A percentile compares a stretch with the other conserved stretches of the same genome.
Evolutionary conservation across 1,140 invertebrate genomes (phyloP).

Genomic region (Spodoptera frugiperda): DNA sequence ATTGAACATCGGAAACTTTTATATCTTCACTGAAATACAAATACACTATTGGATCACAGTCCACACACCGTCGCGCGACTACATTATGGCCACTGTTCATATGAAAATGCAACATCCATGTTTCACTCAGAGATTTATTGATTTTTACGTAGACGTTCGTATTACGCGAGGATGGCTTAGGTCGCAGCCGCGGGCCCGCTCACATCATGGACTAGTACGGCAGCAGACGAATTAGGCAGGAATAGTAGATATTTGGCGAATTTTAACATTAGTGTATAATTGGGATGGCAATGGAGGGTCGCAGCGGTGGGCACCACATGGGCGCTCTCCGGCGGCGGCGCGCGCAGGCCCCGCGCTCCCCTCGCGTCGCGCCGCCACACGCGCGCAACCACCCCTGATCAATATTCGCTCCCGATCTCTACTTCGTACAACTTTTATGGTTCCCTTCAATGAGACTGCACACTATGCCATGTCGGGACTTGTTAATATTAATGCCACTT

Average conservation of each 20-base stretch:
- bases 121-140: conserved; percentile 74
- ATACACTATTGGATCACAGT: conserved; percentile 70
- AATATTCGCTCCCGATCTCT: conserved; percentile 77
- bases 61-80: conserved; percentile 56
- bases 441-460: conserved; percentile 52
- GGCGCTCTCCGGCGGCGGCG: conserved; percentile 57
- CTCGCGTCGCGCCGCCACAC: conserved; percentile 62
- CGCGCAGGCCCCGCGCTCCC: conserved; percentile 62
- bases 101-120: conserved; percentile 68
- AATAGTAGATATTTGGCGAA: conserved; percentile 41
- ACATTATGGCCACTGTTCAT: conserved; percentile 59
- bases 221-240: conserved; percentile 22
- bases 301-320: conserved; percentile 67
- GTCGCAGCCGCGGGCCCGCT: conserved; percentile 52
- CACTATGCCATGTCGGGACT: conserved; percentile 26
- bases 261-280: conserved; percentile 64
- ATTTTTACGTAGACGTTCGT: conserved; percentile 70
- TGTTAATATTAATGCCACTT: conserved; percentile 33
- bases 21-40: conserved; percentile 77
- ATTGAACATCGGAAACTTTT: conserved; percentile 82
- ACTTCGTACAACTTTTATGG: conserved; percentile 73
- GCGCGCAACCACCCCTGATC: conserved; percentile 73
- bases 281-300: conserved; percentile 57
- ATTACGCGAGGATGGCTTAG: conserved; percentile 40
- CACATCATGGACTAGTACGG: conserved; percentile 27